Evolutionary conservation across 2,797 vertebrate species (phyloP), one percentile per base, ranked within the genome.

Genomic region (Paedocypris micromegethes): DNA sequence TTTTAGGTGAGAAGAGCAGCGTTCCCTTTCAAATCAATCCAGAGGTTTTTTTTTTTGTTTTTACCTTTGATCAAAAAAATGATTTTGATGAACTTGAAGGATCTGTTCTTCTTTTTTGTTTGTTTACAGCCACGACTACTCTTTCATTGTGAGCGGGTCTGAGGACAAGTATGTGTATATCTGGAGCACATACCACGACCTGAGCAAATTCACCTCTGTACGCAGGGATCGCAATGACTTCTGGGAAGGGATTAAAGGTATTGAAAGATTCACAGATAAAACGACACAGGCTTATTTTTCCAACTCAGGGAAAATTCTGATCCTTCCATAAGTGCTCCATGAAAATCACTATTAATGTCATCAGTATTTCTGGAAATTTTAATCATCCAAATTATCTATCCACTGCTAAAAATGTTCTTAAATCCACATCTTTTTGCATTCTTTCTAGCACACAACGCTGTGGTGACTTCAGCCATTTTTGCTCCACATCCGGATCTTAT

Each of bases 171-270:
- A 98, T 1, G 92, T 98, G 70, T 99, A 99, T 85, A 96, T 97
- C 82, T 99, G 97, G 97, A 98, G 95, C 86, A 99, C 97, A 0
- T 99, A 99, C 84, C 97, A 99, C 44, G 97, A 99, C 84, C 79
- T 98, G 78, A 99, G 93, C 89, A 98, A 97, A 78, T 98, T 98
- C 87, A 97, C 95, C 8, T 98, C 97, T 7, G 96, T 98, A 66
- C 89, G 96, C 65, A 90, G 97, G 81, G 97, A 99, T 81, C 92
- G 96, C 78, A 99, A 99, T 84, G 97, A 99, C 83, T 99, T 98
- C 89, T 99, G 97, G 97, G 97, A 99, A 86, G 96, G 96, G 49
- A 96, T 99, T 84, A 99, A 99, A 96, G 97, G 97, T 98, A 88
- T 23, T 23, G 23, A 23, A 23, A 23, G 23, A 23, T 23, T 23